Evolutionary conservation across 2,797 vertebrate genomes (phyloP).

Genomic region (Delichon dasypus): DNA sequence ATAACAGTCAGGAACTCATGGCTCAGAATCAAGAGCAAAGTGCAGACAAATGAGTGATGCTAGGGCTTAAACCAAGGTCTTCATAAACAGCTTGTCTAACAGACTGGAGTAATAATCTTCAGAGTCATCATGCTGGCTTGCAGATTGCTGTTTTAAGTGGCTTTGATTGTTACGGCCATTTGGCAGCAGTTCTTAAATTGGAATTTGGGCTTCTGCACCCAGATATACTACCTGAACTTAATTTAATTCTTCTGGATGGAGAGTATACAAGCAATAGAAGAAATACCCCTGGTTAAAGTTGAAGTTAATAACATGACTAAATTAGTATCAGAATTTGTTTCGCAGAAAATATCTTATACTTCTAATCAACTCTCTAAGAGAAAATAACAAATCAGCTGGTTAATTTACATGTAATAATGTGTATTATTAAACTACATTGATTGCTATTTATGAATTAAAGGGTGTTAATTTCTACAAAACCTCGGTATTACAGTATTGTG

Average conservation of each 20-base stretch:
- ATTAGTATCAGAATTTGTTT: not conserved
- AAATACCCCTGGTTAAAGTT: not conserved
- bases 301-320: not conserved
- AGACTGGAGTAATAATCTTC: constrained; percentile 70
- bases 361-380: not conserved
- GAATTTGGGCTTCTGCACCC: constrained; percentile 24
- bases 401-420: not conserved
- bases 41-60: constrained; percentile 57
- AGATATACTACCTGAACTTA: constrained; percentile 24
- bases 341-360: not conserved
- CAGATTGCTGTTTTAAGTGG: constrained; percentile 66
- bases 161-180: constrained; percentile 67
- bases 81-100: constrained; percentile 68
- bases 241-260: constrained; percentile 15
- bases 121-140: constrained; percentile 61
- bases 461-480: not conserved
- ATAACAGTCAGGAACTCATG: constrained; percentile 13
- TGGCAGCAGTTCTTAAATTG: constrained; percentile 54
- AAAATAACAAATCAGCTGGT: not conserved
- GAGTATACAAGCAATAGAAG: not conserved
- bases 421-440: not conserved
- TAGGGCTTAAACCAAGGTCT: constrained; percentile 48
- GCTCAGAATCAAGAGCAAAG: constrained; percentile 52
- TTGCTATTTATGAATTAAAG: not conserved
- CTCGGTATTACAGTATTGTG: not conserved